phyloP scores from a whole-genome alignment of 2,888 invertebrate species.

The Neuroscelio doddi region DNA sequence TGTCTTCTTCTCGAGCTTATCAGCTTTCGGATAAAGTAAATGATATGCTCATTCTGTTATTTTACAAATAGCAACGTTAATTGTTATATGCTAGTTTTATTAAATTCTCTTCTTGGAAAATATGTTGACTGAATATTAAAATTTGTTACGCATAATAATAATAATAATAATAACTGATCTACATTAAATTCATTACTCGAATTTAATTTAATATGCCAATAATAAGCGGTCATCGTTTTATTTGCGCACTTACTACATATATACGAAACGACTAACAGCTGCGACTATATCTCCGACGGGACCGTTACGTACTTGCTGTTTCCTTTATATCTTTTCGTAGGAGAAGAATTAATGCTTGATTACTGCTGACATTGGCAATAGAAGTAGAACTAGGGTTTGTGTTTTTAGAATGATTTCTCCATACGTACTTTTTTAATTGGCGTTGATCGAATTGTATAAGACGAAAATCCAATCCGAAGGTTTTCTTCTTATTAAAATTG shows the following conservation, averaged over 20 bases:
- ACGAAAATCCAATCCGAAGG: background rate
- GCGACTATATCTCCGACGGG: slow-evolving; percentile 35
- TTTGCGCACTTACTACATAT: slow-evolving; percentile 37
- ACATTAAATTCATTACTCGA: slow-evolving; percentile 15
- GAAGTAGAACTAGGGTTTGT: slow-evolving; percentile 40
- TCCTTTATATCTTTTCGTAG: slow-evolving; percentile 39
- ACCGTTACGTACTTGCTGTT: slow-evolving; percentile 41
- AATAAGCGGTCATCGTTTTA: slow-evolving; percentile 35
- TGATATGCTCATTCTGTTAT: slow-evolving; percentile 11
- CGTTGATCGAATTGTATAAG: too few species aligned
- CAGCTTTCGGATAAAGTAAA: background rate
- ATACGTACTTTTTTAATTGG: too few species aligned
- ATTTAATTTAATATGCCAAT: slow-evolving; percentile 32
- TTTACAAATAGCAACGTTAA: slow-evolving; percentile 31
- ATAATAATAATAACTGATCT: background rate
- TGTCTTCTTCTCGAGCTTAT: slow-evolving; percentile 31
- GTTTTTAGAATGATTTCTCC: slow-evolving; percentile 31
- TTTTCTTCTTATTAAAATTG: background rate
- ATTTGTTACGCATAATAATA: too few species aligned
- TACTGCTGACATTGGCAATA: slow-evolving; percentile 40
- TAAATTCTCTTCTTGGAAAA: too few species aligned
- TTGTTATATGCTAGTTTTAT: slow-evolving; percentile 25
- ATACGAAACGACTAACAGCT: slow-evolving; percentile 46
- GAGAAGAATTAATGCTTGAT: slow-evolving; percentile 6
- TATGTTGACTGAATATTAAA: too few species aligned